These are phyloP conservation scores for Parazoanthus darwini DNA, from an alignment of 92 coral and sea anemone genomes.

Conservation along the genomic window DNA sequence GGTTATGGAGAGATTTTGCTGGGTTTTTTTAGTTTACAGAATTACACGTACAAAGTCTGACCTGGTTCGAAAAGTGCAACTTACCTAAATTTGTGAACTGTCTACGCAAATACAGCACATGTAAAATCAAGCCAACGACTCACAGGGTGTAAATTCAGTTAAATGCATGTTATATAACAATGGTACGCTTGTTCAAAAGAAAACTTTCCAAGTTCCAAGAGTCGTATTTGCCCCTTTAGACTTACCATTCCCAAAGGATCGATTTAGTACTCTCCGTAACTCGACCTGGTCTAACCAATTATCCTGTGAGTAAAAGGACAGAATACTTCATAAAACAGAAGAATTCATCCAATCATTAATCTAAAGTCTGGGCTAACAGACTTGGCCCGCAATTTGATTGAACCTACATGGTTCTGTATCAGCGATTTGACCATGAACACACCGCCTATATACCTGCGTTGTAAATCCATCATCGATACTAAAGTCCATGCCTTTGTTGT, in stretches of 20 bases:
- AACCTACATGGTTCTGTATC: no score
- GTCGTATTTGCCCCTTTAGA: background rate
- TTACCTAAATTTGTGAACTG: no score
- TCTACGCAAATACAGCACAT: no score
- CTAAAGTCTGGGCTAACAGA: background rate
- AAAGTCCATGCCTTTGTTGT: no score
- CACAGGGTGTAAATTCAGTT: no score
- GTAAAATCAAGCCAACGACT: no score
- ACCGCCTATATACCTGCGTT: no score
- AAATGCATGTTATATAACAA: no score
- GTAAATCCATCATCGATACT: no score
- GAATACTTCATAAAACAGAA: background rate
- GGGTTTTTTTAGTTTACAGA: background rate
- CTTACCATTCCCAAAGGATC: background rate
- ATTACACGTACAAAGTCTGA: background rate
- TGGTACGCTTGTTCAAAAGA: no score
- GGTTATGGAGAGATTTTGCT: background rate
- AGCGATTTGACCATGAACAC: no score
- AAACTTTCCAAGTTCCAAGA: background rate
- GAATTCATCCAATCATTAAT: background rate
- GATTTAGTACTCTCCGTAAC: conserved; percentile 10
- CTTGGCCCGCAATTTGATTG: background rate
- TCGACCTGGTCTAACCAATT: conserved; percentile 22
- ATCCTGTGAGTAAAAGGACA: background rate
- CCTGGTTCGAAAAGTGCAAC: background rate